Conservation (phyloP, 2,797 vertebrate genomes). For the Coracias cyanogaster region DNA sequence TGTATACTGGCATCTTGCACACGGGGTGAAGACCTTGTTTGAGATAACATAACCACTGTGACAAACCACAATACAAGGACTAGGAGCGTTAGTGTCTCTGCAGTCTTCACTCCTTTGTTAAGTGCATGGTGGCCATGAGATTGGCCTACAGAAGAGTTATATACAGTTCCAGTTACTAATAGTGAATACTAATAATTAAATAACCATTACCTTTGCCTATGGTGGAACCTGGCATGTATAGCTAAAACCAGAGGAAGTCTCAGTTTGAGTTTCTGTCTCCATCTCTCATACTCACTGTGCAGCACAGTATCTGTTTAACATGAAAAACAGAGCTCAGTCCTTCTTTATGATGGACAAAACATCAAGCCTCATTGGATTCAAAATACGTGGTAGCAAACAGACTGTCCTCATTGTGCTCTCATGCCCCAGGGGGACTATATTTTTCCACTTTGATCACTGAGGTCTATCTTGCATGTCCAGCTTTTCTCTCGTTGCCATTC, state of each 20-base stretch:
- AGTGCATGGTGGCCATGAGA: not conserved
- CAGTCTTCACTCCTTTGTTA: not conserved
- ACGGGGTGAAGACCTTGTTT: no score
- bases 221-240: not conserved
- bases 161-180: not conserved
- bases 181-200: not conserved
- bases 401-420: not conserved
- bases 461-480: not conserved
- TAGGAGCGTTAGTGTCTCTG: not conserved
- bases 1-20: not conserved
- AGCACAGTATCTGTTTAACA: not conserved
- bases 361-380: not conserved
- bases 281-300: not conserved
- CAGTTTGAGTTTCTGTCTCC: not conserved
- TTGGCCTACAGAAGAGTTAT: not conserved
- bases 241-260: not conserved
- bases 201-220: not conserved
- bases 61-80: not conserved
- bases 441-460: not conserved
- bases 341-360: not conserved
- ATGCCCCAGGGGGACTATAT: not conserved
- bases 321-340: not conserved
- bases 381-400: not conserved
- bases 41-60: not conserved
- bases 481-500: not conserved